Evolutionary conservation across 2,797 vertebrate genomes (phyloP).

Genomic region (Triplophysa yarkandensis): DNA sequence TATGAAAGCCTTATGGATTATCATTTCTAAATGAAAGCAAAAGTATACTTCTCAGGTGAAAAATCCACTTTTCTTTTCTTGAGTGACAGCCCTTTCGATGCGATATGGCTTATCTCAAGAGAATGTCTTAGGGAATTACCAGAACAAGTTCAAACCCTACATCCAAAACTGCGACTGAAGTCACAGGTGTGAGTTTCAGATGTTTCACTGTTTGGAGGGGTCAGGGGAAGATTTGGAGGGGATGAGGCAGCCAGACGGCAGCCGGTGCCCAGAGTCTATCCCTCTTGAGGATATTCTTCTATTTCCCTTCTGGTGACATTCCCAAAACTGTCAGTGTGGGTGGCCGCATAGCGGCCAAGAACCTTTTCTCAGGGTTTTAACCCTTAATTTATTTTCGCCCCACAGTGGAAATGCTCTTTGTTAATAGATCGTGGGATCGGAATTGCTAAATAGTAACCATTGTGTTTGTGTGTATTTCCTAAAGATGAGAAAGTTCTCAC

Average conservation of each 20-base stretch:
- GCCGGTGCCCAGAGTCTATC: slow-evolving; percentile 20
- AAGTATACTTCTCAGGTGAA: slow-evolving; percentile 52
- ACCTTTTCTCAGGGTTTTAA: slow-evolving; percentile 19
- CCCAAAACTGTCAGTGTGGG: neutral
- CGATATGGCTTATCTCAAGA: slow-evolving; percentile 47
- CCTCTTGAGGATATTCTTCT: slow-evolving; percentile 42
- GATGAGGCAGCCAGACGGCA: slow-evolving; percentile 34
- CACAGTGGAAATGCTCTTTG: neutral
- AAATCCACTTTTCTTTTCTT: slow-evolving; percentile 64
- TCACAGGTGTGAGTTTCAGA: slow-evolving; percentile 1
- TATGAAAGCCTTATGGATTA: slow-evolving; percentile 62
- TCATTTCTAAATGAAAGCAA: slow-evolving; percentile 55
- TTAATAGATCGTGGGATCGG: no score
- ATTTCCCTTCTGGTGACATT: slow-evolving; percentile 28
- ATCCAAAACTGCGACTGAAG: slow-evolving; percentile 45
- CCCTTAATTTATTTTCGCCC: neutral
- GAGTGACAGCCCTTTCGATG: slow-evolving; percentile 36
- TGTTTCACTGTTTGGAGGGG: neutral
- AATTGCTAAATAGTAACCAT: no score
- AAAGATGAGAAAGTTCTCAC: no score
- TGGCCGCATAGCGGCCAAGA: slow-evolving; percentile 9
- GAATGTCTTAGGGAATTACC: slow-evolving; percentile 55
- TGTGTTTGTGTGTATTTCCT: no score
- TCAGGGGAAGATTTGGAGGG: slow-evolving; percentile 34
- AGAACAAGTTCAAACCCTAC: slow-evolving; percentile 56